Base-by-base conservation (phyloP, 1,140 invertebrate species). In the Archegozetes longisetosus region DNA sequence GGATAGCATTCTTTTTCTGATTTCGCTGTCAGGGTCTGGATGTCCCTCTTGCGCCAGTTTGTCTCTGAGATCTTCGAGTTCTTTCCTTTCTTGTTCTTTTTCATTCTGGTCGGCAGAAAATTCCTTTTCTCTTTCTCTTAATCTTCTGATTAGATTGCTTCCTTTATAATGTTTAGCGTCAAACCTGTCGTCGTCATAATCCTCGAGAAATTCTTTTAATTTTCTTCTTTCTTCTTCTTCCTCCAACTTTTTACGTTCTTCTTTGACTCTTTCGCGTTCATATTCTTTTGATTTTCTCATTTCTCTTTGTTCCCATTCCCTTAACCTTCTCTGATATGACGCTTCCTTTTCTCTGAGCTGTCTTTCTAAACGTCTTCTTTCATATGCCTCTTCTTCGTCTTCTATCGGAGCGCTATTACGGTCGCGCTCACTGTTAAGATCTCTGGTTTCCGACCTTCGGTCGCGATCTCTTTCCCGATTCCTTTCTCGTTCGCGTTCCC, bases 141-240 rank as follows among this genome's bases (percentile, higher is more conserved):
- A 73, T n/a, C 92, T 55, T 13, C 86, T 80, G 69, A 85, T 83
- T 51, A 98, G 75, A 69, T 91, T 87, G 72, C 89, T 83, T 29
- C 89, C 88, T 66, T 84, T 85, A 69, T 68, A 68, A 58, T 66
- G 68, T 72, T 96, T 96, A 26, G 84, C 78, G 72, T 98, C 95
- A 73, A 97, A 91, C 53, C 89, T 77, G 73, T 97, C 90, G 72
- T 98, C 94, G 72, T 97, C 92, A 71, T 98, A 98, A 73, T 98
- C 94, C 74, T 98, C 93, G 12, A 98, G 78, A 71, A 98, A 98
- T 76, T 98, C 90, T 72, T 94, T 93, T 14, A 98, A 77, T 47
- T 88, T 79, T 73, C 90, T 88, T 0, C 90, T 92, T 75, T 98
- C 92, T 62, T 81, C 81, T 69, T 86, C 81, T 60, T 86, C 62